Percentiles rank a stretch among this genome's conserved stretches.
Evolutionary conservation across 2,888 invertebrate genomes (phyloP).

Genomic region (Perdita meconis): DNA sequence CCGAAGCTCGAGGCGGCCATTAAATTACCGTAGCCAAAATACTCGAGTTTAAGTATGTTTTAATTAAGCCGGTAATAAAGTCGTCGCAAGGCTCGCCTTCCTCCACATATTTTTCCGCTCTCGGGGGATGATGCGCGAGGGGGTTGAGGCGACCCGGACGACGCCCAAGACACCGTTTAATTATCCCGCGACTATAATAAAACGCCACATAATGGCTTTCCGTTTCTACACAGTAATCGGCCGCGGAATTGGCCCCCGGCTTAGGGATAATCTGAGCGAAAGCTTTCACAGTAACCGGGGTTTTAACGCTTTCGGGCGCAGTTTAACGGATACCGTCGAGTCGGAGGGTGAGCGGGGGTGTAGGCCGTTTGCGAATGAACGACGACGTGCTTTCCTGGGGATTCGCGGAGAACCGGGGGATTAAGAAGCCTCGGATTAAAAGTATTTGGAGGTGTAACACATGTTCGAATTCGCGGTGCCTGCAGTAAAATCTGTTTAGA

Average conservation of each 20-base stretch:
- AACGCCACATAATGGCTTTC: slow-evolving; percentile 47
- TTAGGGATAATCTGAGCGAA: slow-evolving; percentile 25
- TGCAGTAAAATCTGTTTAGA: neutral
- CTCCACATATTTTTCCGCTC: slow-evolving; percentile 62
- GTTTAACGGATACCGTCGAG: neutral
- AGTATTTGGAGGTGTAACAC: neutral
- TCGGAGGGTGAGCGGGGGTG: neutral
- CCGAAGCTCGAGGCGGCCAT: slow-evolving; percentile 47
- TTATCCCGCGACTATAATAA: slow-evolving; percentile 59
- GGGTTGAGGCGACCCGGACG: slow-evolving; percentile 53
- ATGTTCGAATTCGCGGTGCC: neutral
- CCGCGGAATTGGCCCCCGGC: slow-evolving; percentile 31
- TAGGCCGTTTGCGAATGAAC: neutral
- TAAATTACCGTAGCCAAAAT: slow-evolving; percentile 64
- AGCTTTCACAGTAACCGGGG: slow-evolving; percentile 11
- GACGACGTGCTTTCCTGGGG: neutral
- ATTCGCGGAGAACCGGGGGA: neutral
- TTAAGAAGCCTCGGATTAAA: neutral
- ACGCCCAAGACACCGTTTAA: slow-evolving; percentile 60
- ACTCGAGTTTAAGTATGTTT: slow-evolving; percentile 69
- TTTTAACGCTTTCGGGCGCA: slow-evolving; percentile 13
- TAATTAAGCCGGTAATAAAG: slow-evolving; percentile 68
- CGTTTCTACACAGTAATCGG: slow-evolving; percentile 44
- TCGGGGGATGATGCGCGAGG: slow-evolving; percentile 12
- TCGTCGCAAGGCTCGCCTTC: slow-evolving; percentile 15